Conservation (phyloP, 2,113 vertebrate species). For the Emydura subglobosa region DNA sequence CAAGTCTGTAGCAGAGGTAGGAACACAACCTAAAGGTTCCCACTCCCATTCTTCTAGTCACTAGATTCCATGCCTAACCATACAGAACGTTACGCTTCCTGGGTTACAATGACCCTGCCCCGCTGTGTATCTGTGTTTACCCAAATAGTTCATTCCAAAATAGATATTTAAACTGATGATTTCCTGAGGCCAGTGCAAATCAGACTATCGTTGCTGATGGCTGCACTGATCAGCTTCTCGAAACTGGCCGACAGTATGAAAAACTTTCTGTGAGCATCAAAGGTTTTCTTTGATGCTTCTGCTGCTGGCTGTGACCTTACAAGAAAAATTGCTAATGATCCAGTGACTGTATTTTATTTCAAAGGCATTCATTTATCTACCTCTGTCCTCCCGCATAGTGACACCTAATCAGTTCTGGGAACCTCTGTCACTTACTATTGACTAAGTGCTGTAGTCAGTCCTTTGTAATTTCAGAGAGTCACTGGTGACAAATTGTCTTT, state of each 20-base stretch:
- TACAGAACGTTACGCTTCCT: not conserved
- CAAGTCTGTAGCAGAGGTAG: not conserved
- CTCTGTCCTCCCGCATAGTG: not conserved
- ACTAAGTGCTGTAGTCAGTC: not conserved
- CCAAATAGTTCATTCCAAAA: not conserved
- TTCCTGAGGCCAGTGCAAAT: not conserved
- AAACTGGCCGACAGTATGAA: not conserved
- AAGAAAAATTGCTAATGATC: constrained; percentile 17
- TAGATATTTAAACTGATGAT: not conserved
- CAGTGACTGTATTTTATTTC: constrained; percentile 5
- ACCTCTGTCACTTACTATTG: not conserved
- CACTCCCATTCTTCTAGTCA: not conserved
- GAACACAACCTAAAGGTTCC: fast-evolving
- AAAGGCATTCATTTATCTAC: constrained; percentile 13
- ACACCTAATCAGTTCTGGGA: not conserved
- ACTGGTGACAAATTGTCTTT: not conserved
- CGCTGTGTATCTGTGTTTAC: not conserved
- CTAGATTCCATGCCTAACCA: not conserved
- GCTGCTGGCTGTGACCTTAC: not conserved
- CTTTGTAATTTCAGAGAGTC: not conserved
- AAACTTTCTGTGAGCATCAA: not conserved
- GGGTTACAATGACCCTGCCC: too few relatives aligned
- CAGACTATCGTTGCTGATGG: not conserved
- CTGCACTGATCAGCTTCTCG: not conserved
- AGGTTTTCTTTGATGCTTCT: not conserved